Conservation (phyloP, 2,888 invertebrate genomes). For the Agrochola lychnidis region DNA sequence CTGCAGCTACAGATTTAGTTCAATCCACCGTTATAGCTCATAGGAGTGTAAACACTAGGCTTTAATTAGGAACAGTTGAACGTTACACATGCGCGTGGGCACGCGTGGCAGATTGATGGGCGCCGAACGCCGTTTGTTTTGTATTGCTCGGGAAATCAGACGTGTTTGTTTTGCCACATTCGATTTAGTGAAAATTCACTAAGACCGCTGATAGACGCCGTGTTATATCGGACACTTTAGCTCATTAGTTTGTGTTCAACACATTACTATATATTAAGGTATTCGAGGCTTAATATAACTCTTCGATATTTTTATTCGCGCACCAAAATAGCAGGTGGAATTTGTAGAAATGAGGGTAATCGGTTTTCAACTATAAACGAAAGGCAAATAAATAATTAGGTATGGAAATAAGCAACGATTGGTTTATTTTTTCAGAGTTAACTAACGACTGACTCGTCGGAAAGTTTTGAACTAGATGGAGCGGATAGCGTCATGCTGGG, state of each 20-base stretch:
- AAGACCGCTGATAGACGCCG: constrained; percentile 80
- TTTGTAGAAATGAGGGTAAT: constrained; percentile 57
- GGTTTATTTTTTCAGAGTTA: constrained; percentile 45
- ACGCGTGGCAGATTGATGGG: constrained; percentile 80
- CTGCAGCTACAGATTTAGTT: constrained; percentile 83
- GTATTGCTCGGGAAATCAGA: constrained; percentile 68
- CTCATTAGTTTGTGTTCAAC: constrained; percentile 67
- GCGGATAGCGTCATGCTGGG: constrained; percentile 31
- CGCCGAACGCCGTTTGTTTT: constrained; percentile 71
- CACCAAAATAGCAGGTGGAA: constrained; percentile 47
- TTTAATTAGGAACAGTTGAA: constrained; percentile 85
- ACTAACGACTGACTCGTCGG: constrained; percentile 46
- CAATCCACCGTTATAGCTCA: constrained; percentile 82
- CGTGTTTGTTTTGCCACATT: constrained; percentile 84
- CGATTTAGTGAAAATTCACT: constrained; percentile 87
- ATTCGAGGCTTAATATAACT: constrained; percentile 63
- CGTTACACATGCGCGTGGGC: constrained; percentile 81
- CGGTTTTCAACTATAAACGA: constrained; percentile 41
- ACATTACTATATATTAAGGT: constrained; percentile 57
- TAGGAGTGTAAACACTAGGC: constrained; percentile 83
- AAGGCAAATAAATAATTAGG: constrained; percentile 49
- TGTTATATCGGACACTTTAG: constrained; percentile 74
- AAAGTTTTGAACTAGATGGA: constrained; percentile 47
- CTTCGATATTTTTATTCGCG: constrained; percentile 63
- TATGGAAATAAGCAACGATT: constrained; percentile 45